A percentile compares a stretch with the other conserved stretches of the same genome.
Conservation (phyloP, 2,888 invertebrate species). For the Ptychoptera albimana region DNA sequence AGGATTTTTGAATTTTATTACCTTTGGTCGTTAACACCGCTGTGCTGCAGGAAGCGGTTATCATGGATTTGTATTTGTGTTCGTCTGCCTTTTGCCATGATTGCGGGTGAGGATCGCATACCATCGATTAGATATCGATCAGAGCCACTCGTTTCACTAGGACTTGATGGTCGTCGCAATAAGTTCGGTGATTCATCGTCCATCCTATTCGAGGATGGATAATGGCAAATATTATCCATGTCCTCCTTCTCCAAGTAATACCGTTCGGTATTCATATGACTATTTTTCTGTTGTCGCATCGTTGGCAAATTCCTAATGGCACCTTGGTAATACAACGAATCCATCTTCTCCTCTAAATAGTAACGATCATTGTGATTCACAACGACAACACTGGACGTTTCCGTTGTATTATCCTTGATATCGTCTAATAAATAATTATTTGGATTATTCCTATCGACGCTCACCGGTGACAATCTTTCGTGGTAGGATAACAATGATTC, state of each 20-base stretch:
- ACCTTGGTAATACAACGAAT: slow-evolving; percentile 26
- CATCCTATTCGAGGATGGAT: slow-evolving; percentile 3
- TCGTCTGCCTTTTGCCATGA: slow-evolving; percentile 7
- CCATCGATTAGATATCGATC: slow-evolving; percentile 28
- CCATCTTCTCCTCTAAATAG: slow-evolving; percentile 29
- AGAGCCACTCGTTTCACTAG: slow-evolving; percentile 30
- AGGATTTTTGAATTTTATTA: too few species aligned
- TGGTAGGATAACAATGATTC: slow-evolving; percentile 23
- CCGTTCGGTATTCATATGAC: slow-evolving; percentile 20
- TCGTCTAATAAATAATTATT: slow-evolving; percentile 3
- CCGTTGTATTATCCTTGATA: slow-evolving; percentile 8
- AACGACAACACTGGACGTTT: slow-evolving; percentile 11
- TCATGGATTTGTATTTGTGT: slow-evolving; percentile 3
- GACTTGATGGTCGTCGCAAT: slow-evolving; percentile 25
- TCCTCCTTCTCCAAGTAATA: slow-evolving; percentile 28
- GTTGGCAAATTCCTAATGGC: slow-evolving; percentile 24
- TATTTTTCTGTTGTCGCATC: neutral
- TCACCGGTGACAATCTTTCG: slow-evolving; percentile 7
- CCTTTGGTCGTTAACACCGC: neutral
- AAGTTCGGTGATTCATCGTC: slow-evolving; percentile 8
- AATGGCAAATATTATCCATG: slow-evolving; percentile 12
- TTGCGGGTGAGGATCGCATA: slow-evolving; percentile 24
- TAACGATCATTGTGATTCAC: slow-evolving; percentile 18
- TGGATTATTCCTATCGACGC: neutral
- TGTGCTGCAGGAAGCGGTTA: slow-evolving; percentile 1